A percentile compares a stretch with the other conserved stretches of the same genome.
Conservation (phyloP, 2,888 invertebrate genomes). For the Meteorus cinctellus region DNA sequence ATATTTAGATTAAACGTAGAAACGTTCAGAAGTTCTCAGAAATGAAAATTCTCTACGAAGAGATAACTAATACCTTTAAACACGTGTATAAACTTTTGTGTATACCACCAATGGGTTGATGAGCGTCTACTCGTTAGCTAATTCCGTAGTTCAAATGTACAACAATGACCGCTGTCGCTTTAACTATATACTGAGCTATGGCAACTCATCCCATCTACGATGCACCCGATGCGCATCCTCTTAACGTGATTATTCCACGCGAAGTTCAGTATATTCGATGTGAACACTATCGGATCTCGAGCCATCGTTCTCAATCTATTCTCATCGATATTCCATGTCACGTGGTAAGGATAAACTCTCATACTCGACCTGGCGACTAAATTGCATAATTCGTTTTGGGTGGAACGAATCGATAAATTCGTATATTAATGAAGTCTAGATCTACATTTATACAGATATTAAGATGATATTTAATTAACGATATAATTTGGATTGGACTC, state of each 20-base stretch:
- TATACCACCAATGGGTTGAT: neutral
- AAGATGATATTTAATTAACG: neutral
- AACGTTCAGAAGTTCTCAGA: neutral
- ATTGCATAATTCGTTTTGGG: conserved; percentile 18
- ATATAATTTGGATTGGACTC: no score
- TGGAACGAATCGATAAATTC: neutral
- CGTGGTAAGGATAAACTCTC: conserved; percentile 32
- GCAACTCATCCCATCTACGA: conserved; percentile 14
- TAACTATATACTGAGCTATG: neutral
- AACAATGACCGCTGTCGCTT: neutral
- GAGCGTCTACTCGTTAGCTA: conserved; percentile 26
- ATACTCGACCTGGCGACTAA: conserved; percentile 13
- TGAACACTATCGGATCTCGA: neutral
- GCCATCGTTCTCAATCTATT: conserved; percentile 21
- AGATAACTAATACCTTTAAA: neutral
- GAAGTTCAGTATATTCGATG: conserved; percentile 29
- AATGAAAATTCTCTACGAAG: neutral
- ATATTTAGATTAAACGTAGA: neutral
- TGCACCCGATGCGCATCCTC: conserved; percentile 10
- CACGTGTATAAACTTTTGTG: neutral
- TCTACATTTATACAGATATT: neutral
- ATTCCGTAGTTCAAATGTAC: neutral
- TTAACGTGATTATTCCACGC: conserved; percentile 37
- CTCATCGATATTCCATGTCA: conserved; percentile 41
- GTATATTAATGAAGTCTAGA: neutral